phyloP scores from a whole-genome alignment of 1,140 invertebrate genomes.

The Bombus impatiens region DNA sequence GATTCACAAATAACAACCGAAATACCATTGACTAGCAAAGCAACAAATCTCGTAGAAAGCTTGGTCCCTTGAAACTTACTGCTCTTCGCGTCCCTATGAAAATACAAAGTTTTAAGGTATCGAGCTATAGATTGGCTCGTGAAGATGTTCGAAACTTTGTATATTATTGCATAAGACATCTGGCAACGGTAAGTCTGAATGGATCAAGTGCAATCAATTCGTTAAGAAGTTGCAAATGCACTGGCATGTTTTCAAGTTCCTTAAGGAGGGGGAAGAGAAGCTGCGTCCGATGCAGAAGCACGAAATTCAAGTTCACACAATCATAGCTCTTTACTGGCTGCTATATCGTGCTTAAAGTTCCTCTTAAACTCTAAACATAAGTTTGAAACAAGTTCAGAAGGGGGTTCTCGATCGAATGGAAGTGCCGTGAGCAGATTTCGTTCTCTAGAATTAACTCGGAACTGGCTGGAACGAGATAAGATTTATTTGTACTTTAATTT shows the following conservation, averaged over 20 bases:
- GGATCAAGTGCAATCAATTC: neutral
- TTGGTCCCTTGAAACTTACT: neutral
- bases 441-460: constrained; percentile 25
- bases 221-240: neutral
- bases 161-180: neutral
- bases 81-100: neutral
- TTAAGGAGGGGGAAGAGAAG: neutral
- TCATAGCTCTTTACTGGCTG: constrained; percentile 6
- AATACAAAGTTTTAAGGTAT: neutral
- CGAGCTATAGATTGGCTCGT: neutral
- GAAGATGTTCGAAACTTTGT: too few relatives aligned
- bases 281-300: neutral
- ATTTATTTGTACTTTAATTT: constrained; percentile 42
- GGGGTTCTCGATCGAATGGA: constrained; percentile 16
- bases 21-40: too few relatives aligned
- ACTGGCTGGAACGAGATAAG: constrained; percentile 1
- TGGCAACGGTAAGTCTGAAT: neutral
- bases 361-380: constrained; percentile 44
- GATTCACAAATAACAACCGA: too few relatives aligned
- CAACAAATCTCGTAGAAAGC: too few relatives aligned
- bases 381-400: constrained; percentile 41
- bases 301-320: constrained; percentile 27
- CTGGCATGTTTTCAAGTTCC: constrained; percentile 1
- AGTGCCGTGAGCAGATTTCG: constrained; percentile 16
- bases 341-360: constrained; percentile 23